Base-by-base conservation (phyloP, 2,888 invertebrate genomes). In the Apotomis capreana region DNA sequence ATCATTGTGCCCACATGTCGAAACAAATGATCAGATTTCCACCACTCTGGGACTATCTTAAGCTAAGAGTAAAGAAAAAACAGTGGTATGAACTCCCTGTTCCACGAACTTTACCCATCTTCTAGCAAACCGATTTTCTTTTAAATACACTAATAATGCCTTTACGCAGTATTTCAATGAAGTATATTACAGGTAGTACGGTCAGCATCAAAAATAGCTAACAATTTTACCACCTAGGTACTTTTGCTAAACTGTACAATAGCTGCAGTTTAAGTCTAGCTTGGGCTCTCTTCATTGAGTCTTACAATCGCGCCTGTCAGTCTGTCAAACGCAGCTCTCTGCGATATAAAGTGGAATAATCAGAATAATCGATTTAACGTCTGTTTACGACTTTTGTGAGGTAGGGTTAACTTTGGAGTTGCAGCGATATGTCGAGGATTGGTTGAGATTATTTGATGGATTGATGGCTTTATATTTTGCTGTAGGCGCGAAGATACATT, bases 221-320 rank as follows among this genome's bases (percentile, higher is more conserved):
- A 40, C 4, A 6, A 40, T 40, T 40, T 2, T 26, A 26, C 26
- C 26, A 26, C 26, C 26, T 40, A 40, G 5, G 40, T 40, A 6
- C 26, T 40, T 5, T 40, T 40, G 40, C 4, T 40, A 6, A 26
- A 44, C 40, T 68, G 51, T 36, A 52, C 40, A 52, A 60, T 10
- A 12, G 26, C 4, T 54, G 15, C 54, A 62, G 51, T 61, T 49
- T 12, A 67, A 63, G 54, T 70, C 62, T 67, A 67, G 62, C 49
- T 58, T 59, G 10, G 52, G 13, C 36, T 26, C 26, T 26, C 26
- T 26, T 26, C 26, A 26, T 26, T 26, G 76, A 75, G 76, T 74
- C 76, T 75, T 70, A 64, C 78, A 76, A 77, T 73, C 77, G 77
- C 71, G 73, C 73, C 75, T 76, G 81, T 80, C 82, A 83, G 78